These are phyloP conservation scores for Gavia stellata DNA, from an alignment of 2,113 vertebrate genomes.

Conservation along the genomic window DNA sequence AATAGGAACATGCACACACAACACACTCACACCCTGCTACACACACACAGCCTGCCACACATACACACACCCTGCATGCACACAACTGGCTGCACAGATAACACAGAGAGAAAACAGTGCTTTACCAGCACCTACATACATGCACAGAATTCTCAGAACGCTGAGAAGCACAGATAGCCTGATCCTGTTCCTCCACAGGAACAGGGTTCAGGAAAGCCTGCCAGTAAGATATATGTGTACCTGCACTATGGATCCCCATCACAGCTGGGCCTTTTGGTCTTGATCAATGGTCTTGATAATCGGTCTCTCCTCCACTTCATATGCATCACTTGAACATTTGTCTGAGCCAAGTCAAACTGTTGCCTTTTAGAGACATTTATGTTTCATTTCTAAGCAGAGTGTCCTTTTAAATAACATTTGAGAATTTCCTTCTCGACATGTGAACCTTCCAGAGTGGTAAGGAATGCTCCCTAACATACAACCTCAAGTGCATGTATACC, in stretches of 20 bases:
- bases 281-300: background rate
- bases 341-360: background rate
- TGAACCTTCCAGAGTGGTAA: background rate
- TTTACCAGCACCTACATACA: background rate
- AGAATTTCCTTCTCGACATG: background rate
- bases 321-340: background rate
- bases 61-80: background rate
- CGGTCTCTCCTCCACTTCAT: background rate
- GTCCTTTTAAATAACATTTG: background rate
- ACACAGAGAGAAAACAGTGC: background rate
- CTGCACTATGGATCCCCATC: background rate
- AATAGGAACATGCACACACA: fast-evolving
- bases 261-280: background rate
- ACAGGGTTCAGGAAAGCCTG: background rate
- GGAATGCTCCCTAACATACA: background rate
- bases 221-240: background rate
- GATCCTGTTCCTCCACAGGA: background rate
- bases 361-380: background rate
- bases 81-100: background rate
- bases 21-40: background rate
- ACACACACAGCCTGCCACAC: background rate
- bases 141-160: background rate
- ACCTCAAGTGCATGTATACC: background rate
- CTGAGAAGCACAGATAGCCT: background rate
- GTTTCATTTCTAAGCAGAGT: background rate